Conservation (phyloP, 2,797 vertebrate genomes). For the Stomatorhinus walkeri region DNA sequence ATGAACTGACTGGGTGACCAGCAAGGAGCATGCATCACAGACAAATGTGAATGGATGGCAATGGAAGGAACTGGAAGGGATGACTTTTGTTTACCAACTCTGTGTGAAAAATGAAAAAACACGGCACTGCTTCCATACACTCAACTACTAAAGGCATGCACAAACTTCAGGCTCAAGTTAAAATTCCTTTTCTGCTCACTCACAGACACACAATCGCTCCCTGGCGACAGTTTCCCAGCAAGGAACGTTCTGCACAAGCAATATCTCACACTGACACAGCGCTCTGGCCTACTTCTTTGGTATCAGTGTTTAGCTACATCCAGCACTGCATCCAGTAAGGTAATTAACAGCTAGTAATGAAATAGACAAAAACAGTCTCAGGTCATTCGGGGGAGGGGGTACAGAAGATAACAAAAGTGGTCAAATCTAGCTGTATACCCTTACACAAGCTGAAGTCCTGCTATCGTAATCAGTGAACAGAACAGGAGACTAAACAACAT, state of each 20-base stretch:
- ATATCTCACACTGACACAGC: not conserved
- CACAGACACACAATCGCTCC: not conserved
- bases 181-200: not conserved
- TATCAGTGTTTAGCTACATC: not conserved
- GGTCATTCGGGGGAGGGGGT: conserved; percentile 35
- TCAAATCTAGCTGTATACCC: conserved; percentile 22
- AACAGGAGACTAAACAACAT: conserved; percentile 26
- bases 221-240: not conserved
- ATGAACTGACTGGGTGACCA: not conserved
- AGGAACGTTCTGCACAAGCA: not conserved
- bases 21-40: not conserved
- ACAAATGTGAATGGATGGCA: not conserved
- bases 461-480: not conserved
- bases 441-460: conserved; percentile 3
- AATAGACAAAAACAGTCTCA: not conserved
- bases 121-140: not conserved
- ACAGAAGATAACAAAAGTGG: conserved; percentile 34
- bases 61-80: not conserved
- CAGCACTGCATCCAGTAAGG: not conserved
- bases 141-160: conserved; percentile 6
- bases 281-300: not conserved
- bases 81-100: not conserved
- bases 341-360: not conserved
- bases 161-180: not conserved
- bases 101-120: not conserved